A percentile compares a stretch with the other conserved stretches of the same genome.
Evolutionary conservation across 2,888 invertebrate genomes (phyloP).

Genomic region (Aleiodes leptofemur): DNA sequence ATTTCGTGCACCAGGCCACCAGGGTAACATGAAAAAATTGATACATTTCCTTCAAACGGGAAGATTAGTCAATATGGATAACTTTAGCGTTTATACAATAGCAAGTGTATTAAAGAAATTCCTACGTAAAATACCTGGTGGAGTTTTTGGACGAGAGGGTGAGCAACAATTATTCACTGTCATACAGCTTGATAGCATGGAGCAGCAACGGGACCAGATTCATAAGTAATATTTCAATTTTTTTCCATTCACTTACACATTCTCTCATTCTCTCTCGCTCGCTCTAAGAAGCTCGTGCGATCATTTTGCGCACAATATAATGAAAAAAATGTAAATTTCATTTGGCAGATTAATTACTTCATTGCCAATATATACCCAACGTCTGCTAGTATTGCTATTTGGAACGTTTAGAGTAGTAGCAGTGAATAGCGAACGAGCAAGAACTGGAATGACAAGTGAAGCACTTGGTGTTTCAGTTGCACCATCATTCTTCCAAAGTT

Average conservation of each 20-base stretch:
- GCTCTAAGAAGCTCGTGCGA: no score
- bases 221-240: constrained; percentile 81
- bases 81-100: constrained; percentile 97
- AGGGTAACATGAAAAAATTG: constrained; percentile 95
- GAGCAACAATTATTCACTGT: constrained; percentile 94
- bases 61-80: constrained; percentile 92
- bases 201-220: constrained; percentile 93
- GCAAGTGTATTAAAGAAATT: constrained; percentile 99
- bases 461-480: constrained; percentile 96
- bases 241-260: not conserved
- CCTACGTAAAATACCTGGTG: constrained; percentile 96
- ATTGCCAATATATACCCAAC: constrained; percentile 92
- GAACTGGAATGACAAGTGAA: constrained; percentile 96
- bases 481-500: constrained; percentile 96
- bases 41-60: constrained; percentile 94
- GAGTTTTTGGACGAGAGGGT: constrained; percentile 94
- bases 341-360: constrained; percentile 87
- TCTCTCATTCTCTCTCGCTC: no score
- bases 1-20: constrained; percentile 96
- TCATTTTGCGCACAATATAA: no score
- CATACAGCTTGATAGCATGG: constrained; percentile 87
- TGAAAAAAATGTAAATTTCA: not conserved
- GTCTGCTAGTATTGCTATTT: constrained; percentile 94
- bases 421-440: constrained; percentile 91
- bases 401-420: constrained; percentile 98